Evolutionary conservation across 2,888 invertebrate species (phyloP).

Genomic region (Harmothoe impar): DNA sequence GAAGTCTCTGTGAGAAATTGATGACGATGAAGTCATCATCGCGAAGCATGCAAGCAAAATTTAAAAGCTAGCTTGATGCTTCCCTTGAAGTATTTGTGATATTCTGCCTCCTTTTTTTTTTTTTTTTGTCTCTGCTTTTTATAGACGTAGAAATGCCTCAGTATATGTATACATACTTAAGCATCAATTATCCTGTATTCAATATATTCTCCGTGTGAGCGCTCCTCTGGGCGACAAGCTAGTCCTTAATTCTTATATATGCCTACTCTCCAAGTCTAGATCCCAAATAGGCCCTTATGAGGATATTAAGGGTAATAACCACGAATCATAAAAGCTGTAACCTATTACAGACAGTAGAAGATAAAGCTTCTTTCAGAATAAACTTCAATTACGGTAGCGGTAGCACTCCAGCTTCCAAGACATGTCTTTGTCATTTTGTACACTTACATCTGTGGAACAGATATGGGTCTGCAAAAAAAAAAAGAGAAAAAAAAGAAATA

Average conservation of each 20-base stretch:
- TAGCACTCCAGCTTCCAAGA: conserved; percentile 18
- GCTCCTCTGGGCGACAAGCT: conserved; percentile 13
- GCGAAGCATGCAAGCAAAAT: conserved; percentile 6
- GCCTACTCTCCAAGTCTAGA: conserved; percentile 30
- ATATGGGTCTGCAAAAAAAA: conserved; percentile 17
- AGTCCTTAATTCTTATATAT: conserved; percentile 54
- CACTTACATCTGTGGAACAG: conserved; percentile 34
- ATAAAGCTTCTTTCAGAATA: neutral
- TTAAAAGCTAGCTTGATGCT: conserved; percentile 56
- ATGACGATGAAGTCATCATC: neutral
- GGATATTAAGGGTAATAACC: neutral
- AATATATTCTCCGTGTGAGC: conserved; percentile 33
- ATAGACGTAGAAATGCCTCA: conserved; percentile 26
- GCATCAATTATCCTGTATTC: conserved; percentile 44
- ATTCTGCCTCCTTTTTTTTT: conserved; percentile 50
- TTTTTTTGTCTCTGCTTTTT: conserved; percentile 47
- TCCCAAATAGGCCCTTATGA: neutral
- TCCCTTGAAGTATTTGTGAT: conserved; percentile 59
- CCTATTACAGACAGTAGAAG: neutral
- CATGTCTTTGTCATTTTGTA: conserved; percentile 40
- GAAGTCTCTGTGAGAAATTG: neutral
- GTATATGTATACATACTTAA: conserved; percentile 43
- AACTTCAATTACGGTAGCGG: neutral
- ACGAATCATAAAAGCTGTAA: neutral
- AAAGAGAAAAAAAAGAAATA: neutral